Percentiles rank a stretch among this genome's conserved stretches.
Conservation (phyloP, 2,113 vertebrate genomes). For the Ifrita kowaldi region DNA sequence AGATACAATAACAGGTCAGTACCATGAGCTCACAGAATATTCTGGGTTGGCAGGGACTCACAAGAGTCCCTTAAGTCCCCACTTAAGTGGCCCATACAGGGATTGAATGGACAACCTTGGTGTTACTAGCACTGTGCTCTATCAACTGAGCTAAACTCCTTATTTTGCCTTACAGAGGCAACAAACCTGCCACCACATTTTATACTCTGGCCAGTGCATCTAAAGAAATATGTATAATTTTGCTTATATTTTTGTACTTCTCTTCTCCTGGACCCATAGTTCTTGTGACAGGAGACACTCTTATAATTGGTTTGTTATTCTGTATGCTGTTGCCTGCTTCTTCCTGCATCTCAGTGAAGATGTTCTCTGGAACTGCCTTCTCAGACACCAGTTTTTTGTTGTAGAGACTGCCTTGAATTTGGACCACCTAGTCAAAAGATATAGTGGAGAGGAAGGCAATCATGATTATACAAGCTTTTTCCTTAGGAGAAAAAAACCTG, state of each 20-base stretch:
- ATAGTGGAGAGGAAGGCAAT: not conserved
- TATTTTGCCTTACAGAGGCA: not conserved
- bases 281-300: not conserved
- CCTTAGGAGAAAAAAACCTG: not conserved
- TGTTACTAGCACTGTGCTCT: not conserved
- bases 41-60: not conserved
- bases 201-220: not conserved
- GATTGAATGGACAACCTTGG: not conserved
- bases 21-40: not conserved
- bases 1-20: fast-evolving
- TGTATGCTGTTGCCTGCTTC: not conserved
- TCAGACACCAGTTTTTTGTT: not conserved
- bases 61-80: no score
- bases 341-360: not conserved
- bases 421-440: not conserved
- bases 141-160: not conserved
- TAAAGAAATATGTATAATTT: not conserved
- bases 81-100: fast-evolving
- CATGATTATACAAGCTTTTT: not conserved
- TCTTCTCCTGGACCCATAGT: not conserved
- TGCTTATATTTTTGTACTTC: not conserved
- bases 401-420: not conserved
- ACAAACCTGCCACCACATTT: no score
- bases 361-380: not conserved
- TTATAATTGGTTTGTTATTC: not conserved